These are phyloP conservation scores for Hydrophis major DNA, from an alignment of 2,797 vertebrate species.

Conservation along the genomic window DNA sequence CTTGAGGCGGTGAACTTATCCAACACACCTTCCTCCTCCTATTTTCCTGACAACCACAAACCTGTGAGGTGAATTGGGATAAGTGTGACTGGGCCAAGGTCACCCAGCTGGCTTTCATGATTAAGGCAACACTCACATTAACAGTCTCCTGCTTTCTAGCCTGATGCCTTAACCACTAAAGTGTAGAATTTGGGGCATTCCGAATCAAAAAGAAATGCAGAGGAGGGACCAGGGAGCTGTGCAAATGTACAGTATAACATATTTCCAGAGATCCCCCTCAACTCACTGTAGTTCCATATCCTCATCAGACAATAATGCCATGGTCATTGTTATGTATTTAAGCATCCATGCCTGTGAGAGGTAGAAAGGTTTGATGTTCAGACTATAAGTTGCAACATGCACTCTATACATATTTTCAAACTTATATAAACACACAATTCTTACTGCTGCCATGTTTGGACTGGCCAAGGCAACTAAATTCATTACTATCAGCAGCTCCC, in stretches of 20 bases:
- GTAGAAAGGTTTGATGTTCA: background rate
- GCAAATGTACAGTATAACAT: background rate
- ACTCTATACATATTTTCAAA: background rate
- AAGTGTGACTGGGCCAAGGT: background rate
- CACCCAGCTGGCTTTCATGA: background rate
- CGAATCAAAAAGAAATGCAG: background rate
- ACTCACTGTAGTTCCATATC: background rate
- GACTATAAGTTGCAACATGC: background rate
- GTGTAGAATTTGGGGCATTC: background rate
- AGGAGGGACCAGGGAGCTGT: background rate
- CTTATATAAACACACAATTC: background rate
- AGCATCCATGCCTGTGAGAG: background rate
- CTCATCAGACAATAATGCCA: background rate
- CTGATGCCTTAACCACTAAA: background rate
- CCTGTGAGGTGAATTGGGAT: background rate
- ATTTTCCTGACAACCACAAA: background rate
- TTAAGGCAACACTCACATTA: background rate
- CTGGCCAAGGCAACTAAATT: background rate
- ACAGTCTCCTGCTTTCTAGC: background rate
- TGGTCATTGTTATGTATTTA: background rate
- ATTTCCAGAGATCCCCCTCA: background rate
- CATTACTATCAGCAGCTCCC: background rate
- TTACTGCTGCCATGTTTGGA: background rate
- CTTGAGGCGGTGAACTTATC: background rate
- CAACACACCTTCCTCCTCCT: background rate